Evolutionary conservation across 2,113 vertebrate species (phyloP), one percentile per base, ranked within the genome.

Genomic region (Holacanthus passer): DNA sequence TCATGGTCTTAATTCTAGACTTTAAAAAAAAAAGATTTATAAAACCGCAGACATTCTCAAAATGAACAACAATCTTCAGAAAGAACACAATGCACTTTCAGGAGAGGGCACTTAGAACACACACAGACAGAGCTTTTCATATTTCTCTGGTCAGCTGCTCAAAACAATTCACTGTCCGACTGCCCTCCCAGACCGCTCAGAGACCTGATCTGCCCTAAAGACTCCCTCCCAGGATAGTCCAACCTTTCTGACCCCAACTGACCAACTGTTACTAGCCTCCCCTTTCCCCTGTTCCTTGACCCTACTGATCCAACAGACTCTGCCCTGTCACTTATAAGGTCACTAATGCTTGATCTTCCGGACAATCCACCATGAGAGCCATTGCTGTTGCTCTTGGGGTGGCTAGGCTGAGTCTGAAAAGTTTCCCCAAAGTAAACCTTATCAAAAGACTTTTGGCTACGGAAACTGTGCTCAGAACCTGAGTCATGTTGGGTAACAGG

Each of bases 391-490:
- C 58, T 79, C 20, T 47, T 41, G 2, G 24, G 53, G 9, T 31
- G 85, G 24, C 47, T 81, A 32, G 35, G 43, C 13, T 60, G 64
- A 32, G 65, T 69, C 63, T 73, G 78, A 64, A 82, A 85, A 11
- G 60, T 68, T 80, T 88, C 82, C 66, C 77, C 39, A 24, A 74
- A 52, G 47, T 67, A 83, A 77, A 66, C 39, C 43, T 60, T 59
- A 35, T 82, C 78, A 6, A 77, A 83, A 16, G 86, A 90, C 43
- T 79, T 89, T 19, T 87, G 90, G 72, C 84, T 83, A 13, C 1
- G 24, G 59, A 77, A 69, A 65, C 89, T 93, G 75, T 43, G 72
- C 53, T 94, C 90, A 16, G 90, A 88, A 20, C 62, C 79, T 0
- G 84, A 89, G 45, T 86, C 87, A 7, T 6, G 64, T 31, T 65